Percentiles rank a stretch among this genome's conserved stretches.
phyloP scores from a whole-genome alignment of 2,797 vertebrate species.

The Orestias chungarensis region DNA sequence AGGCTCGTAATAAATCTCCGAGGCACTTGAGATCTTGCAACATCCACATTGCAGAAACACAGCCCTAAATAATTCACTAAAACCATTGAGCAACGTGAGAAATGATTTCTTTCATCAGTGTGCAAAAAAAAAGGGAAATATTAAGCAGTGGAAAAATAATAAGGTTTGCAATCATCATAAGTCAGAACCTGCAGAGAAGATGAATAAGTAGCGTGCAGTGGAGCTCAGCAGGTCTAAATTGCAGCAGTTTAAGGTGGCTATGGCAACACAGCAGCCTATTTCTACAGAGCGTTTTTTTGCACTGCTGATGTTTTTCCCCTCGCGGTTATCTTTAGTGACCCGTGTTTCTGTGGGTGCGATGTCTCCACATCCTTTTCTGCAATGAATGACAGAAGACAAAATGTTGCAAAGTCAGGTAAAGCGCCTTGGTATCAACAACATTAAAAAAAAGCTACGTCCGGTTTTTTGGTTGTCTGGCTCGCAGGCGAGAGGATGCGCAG shows the following conservation, averaged over 20 bases:
- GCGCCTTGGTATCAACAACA: neutral
- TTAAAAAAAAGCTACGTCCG: conserved; percentile 7
- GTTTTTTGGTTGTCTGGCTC: conserved; percentile 32
- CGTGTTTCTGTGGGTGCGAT: conserved; percentile 57
- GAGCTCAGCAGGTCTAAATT: conserved; percentile 47
- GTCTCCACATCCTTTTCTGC: conserved; percentile 61
- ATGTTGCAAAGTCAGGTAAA: conserved; percentile 7
- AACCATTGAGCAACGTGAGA: neutral
- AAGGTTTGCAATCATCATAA: neutral
- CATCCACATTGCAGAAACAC: neutral
- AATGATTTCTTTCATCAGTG: neutral
- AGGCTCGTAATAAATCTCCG: conserved; percentile 4
- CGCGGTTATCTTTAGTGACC: conserved; percentile 61
- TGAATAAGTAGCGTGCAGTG: conserved; percentile 21
- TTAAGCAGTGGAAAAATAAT: neutral
- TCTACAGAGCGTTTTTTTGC: conserved; percentile 64
- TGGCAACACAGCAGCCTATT: conserved; percentile 71
- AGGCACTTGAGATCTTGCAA: neutral
- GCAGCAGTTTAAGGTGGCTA: conserved; percentile 63
- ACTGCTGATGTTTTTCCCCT: conserved; percentile 54
- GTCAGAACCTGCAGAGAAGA: conserved; percentile 1
- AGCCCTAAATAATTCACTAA: neutral
- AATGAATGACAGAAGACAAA: conserved; percentile 33
- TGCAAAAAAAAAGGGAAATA: neutral
- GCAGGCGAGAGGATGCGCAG: conserved; percentile 29